Evolutionary conservation across 2,113 vertebrate genomes (phyloP), one percentile per base, ranked within the genome.

Genomic region (Cranoglanis bouderius): DNA sequence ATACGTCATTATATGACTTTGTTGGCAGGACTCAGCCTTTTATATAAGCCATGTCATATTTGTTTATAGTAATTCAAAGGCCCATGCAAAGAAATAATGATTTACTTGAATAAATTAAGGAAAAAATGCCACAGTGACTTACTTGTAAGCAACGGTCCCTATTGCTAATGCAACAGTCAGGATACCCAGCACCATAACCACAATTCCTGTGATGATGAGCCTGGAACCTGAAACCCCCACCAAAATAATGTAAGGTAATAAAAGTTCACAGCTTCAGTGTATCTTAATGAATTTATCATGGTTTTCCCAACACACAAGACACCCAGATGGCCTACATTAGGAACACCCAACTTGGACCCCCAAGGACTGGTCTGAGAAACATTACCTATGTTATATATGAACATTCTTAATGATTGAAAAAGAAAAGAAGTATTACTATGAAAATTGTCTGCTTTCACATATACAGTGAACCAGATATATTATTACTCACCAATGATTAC

Each of bases 91-190:
- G 12, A 70, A 70, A 18, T 35, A 2, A 74, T 40, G 5, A 24
- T 24, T 43, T 46, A 7, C 13, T 80, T 80, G 46, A 2, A 6
- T 78, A 51, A 51, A 32, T n/a, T 80, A 7, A 21, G 59, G 29
- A 38, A 3, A 53, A 85, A n/a, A 78, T 51, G 67, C 29, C 78
- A 74, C 53, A 85, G 35, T 72, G 0, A 75, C 95, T 95, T 90
- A 98, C 97, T 95, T 96, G 88, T 97, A 97, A 72, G 95, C 92
- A 87, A 94, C 95, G 16, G 95, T 90, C 38, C 88, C 96, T 12
- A 96, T 80, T 0, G 94, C 93, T 0, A 96, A 83, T 57, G 94
- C 93, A 3, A 95, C 86, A 0, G 96, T 85, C 74, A 96, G 88
- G 87, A 95, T 84, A 1, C 96, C 96, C 88, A 96, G 29, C 26